These are phyloP conservation scores for Atlantisia rogersi DNA, from an alignment of 2,113 vertebrate species.

Conservation along the genomic window DNA sequence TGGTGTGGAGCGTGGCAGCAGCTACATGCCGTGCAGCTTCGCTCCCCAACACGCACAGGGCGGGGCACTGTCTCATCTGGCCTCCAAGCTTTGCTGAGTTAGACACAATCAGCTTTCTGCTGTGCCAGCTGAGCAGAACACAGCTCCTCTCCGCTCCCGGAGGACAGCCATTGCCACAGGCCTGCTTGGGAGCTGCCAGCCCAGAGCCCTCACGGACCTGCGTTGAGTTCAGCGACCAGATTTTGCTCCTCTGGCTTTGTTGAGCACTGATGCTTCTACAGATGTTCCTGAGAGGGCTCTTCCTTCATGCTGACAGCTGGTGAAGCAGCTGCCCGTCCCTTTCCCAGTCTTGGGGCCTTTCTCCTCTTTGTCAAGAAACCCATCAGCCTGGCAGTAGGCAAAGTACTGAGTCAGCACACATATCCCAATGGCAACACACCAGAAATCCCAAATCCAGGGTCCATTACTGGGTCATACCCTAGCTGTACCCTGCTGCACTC, in stretches of 20 bases:
- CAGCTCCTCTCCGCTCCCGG: fast-evolving
- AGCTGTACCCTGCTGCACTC: background rate
- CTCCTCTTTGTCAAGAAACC: background rate
- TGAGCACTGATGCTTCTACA: background rate
- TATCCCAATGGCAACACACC: background rate
- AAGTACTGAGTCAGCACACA: background rate
- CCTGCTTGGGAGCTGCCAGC: background rate
- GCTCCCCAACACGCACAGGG: background rate
- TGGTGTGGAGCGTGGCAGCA: background rate
- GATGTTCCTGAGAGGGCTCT: constrained; percentile 22
- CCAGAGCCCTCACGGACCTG: background rate
- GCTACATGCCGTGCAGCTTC: background rate
- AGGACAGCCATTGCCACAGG: background rate
- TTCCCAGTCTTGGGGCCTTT: background rate
- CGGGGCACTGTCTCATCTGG: background rate
- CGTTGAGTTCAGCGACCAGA: background rate
- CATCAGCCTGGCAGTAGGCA: fast-evolving
- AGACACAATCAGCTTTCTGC: background rate
- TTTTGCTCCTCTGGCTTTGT: background rate
- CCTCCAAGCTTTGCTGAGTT: background rate
- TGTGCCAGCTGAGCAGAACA: background rate
- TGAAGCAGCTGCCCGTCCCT: background rate
- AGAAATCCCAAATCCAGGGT: background rate
- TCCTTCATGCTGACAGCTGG: background rate
- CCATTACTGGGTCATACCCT: fast-evolving